Evolutionary conservation across 2,113 vertebrate species (phyloP).

Genomic region (Elgaria multicarinata): DNA sequence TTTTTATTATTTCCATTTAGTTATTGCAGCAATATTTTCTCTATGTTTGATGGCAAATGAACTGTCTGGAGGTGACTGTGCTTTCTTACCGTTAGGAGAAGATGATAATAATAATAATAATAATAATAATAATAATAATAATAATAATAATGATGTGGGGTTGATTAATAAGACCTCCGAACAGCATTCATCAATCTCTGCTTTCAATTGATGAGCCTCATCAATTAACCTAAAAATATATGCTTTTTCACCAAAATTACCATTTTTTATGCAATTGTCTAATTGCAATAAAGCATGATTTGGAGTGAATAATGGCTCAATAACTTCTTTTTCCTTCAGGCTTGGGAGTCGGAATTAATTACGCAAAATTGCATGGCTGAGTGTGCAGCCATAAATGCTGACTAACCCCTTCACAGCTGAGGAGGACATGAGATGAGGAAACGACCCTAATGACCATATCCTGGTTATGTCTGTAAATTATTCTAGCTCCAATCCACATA

Average conservation of each 20-base stretch:
- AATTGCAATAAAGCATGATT: slow-evolving; percentile 3
- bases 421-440: background rate
- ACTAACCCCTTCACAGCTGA: background rate
- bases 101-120: background rate
- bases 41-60: background rate
- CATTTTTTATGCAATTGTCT: background rate
- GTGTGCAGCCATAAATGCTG: background rate
- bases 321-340: slow-evolving; percentile 3
- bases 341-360: background rate
- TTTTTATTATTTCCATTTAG: no score
- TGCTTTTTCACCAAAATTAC: background rate
- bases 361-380: background rate
- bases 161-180: background rate
- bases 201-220: background rate
- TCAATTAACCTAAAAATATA: background rate
- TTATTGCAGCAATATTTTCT: background rate
- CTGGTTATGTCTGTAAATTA: background rate
- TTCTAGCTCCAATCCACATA: background rate
- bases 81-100: background rate
- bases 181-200: background rate
- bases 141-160: background rate
- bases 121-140: background rate
- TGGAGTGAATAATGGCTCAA: background rate
- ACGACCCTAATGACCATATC: background rate
- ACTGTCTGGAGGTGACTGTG: background rate